Evolutionary conservation across 2,888 invertebrate genomes (phyloP).

Genomic region (Bimastos eiseni): DNA sequence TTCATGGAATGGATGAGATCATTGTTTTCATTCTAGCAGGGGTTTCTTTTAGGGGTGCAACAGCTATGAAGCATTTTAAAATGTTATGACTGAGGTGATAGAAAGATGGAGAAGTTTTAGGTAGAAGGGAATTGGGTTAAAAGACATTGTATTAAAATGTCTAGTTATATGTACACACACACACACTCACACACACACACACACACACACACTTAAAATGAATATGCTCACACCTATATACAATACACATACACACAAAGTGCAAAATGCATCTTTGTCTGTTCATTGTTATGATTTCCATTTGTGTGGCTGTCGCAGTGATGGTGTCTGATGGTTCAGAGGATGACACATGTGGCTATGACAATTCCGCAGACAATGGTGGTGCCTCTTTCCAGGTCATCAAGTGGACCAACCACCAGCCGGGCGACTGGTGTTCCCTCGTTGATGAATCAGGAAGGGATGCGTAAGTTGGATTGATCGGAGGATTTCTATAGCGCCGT

Average conservation of each 20-base stretch:
- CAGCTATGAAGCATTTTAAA: too few species aligned
- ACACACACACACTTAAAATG: too few species aligned
- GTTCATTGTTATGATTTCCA: background rate
- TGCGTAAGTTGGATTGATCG: conserved; percentile 68
- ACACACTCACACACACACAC: too few species aligned
- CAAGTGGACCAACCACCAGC: conserved; percentile 83
- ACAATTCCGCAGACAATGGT: conserved; percentile 57
- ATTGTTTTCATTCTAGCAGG: too few species aligned
- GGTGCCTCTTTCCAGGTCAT: conserved; percentile 80
- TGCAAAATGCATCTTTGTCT: background rate
- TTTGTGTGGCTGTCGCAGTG: conserved; percentile 8
- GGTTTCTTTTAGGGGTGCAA: too few species aligned
- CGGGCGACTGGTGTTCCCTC: conserved; percentile 79
- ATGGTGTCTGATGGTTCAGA: conserved; percentile 66
- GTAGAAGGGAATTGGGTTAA: background rate
- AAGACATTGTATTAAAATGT: too few species aligned
- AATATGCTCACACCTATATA: too few species aligned
- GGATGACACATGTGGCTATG: conserved; percentile 62
- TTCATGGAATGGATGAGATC: too few species aligned
- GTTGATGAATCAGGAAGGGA: conserved; percentile 86
- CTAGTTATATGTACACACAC: too few species aligned
- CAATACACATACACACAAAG: too few species aligned
- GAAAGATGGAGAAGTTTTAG: background rate
- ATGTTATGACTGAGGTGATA: background rate
- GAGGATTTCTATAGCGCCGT: background rate